Conservation (phyloP, 2,113 vertebrate species). For the Hucho hucho region DNA sequence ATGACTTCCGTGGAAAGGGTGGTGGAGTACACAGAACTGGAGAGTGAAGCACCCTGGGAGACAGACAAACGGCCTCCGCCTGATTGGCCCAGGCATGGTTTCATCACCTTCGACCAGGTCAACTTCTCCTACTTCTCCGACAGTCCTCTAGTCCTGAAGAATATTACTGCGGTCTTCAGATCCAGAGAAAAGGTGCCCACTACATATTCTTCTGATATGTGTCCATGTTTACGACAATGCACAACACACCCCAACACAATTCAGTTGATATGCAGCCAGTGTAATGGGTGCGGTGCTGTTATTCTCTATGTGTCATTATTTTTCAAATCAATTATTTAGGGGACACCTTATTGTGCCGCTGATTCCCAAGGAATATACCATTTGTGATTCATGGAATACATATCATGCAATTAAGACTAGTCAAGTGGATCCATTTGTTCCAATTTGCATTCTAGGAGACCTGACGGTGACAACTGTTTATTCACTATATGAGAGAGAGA, state of each 20-base stretch:
- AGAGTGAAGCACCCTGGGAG: slow-evolving; percentile 92
- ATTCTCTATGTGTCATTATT: slow-evolving; percentile 65
- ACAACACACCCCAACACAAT: slow-evolving; percentile 55
- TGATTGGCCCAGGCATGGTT: slow-evolving; percentile 84
- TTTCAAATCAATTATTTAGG: slow-evolving; percentile 76
- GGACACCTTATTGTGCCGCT: slow-evolving; percentile 68
- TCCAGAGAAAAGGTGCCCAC: slow-evolving; percentile 85
- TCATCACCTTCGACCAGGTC: slow-evolving; percentile 87
- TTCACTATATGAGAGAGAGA: slow-evolving; percentile 57
- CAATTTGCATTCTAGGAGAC: slow-evolving; percentile 72
- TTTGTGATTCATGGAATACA: slow-evolving; percentile 82
- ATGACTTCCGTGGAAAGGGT: slow-evolving; percentile 97
- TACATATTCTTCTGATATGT: neutral
- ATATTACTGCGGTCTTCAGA: slow-evolving; percentile 83
- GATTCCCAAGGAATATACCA: slow-evolving; percentile 68
- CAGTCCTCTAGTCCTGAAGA: slow-evolving; percentile 84
- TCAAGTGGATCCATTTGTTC: slow-evolving; percentile 75
- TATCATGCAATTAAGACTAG: slow-evolving; percentile 80
- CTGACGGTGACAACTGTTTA: slow-evolving; percentile 66
- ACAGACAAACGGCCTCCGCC: slow-evolving; percentile 76
- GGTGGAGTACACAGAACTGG: slow-evolving; percentile 89
- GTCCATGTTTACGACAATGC: slow-evolving; percentile 51
- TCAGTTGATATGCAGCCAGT: slow-evolving; percentile 61
- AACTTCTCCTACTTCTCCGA: slow-evolving; percentile 86
- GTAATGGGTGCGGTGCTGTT: slow-evolving; percentile 54